Evolutionary conservation across 2,888 invertebrate species (phyloP).

Genomic region (Cerceris rybyensis): DNA sequence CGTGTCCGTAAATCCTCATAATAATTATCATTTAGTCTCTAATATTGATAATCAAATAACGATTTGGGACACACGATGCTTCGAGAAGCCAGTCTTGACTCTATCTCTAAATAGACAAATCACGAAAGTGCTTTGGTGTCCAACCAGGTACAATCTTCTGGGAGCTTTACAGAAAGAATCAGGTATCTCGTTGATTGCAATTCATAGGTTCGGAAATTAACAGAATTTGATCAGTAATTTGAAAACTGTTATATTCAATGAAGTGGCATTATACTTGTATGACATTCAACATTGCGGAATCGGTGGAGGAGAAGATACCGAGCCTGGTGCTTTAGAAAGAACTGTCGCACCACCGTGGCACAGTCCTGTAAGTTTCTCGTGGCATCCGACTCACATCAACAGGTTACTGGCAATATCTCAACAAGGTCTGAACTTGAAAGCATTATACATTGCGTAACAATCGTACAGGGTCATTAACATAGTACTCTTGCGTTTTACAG

Average conservation of each 20-base stretch:
- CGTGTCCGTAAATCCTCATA: constrained; percentile 90
- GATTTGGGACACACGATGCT: constrained; percentile 94
- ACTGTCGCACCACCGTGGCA: constrained; percentile 83
- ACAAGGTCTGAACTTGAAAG: constrained; percentile 67
- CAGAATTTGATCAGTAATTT: not conserved
- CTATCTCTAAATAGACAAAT: constrained; percentile 88
- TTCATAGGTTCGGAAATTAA: too few species aligned
- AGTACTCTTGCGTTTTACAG: constrained; percentile 51
- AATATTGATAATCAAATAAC: constrained; percentile 91
- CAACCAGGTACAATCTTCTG: constrained; percentile 92
- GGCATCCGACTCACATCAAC: constrained; percentile 93
- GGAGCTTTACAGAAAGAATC: constrained; percentile 91
- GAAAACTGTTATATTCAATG: constrained; percentile 7
- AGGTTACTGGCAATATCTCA: constrained; percentile 86
- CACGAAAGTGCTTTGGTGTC: constrained; percentile 93
- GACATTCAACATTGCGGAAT: constrained; percentile 89
- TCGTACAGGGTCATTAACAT: not conserved
- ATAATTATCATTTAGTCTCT: constrained; percentile 91
- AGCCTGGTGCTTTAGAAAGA: constrained; percentile 89
- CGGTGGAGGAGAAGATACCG: constrained; percentile 88
- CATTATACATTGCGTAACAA: constrained; percentile 78
- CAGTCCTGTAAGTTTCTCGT: constrained; percentile 88
- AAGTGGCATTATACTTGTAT: constrained; percentile 88
- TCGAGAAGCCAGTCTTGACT: constrained; percentile 91
- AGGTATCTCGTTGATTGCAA: constrained; percentile 55